Evolutionary conservation across 2,113 vertebrate species (phyloP).

Genomic region (Aphelocoma coerulescens): DNA sequence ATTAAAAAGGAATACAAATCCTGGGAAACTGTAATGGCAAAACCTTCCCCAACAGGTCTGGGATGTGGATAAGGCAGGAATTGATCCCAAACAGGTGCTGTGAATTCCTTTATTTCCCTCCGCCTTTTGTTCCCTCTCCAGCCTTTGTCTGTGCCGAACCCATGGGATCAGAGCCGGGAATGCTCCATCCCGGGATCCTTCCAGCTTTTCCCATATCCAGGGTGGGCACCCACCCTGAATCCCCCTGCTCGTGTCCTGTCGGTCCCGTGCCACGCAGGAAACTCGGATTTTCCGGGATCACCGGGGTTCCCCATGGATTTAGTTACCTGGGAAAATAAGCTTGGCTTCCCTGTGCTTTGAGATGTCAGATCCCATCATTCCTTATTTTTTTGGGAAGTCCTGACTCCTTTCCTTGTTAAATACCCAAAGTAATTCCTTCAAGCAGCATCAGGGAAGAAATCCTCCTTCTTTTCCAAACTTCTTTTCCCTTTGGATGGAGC

Average conservation of each 20-base stretch:
- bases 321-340: neutral
- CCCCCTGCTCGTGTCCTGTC: accelerated
- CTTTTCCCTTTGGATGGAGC: neutral
- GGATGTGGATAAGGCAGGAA: neutral
- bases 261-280: accelerated
- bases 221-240: accelerated
- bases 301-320: accelerated
- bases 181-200: neutral
- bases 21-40: neutral
- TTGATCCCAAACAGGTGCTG: neutral
- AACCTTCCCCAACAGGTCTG: accelerated
- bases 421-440: neutral
- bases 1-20: neutral
- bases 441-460: neutral
- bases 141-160: neutral
- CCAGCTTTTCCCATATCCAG: neutral
- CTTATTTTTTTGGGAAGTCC: neutral
- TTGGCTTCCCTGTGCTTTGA: neutral
- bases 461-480: neutral
- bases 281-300: accelerated
- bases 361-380: neutral
- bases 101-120: neutral
- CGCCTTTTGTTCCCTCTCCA: neutral
- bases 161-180: accelerated
- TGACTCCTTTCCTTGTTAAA: neutral